Evolutionary conservation across 1,140 invertebrate species (phyloP).

Genomic region (Trichogramma pretiosum): DNA sequence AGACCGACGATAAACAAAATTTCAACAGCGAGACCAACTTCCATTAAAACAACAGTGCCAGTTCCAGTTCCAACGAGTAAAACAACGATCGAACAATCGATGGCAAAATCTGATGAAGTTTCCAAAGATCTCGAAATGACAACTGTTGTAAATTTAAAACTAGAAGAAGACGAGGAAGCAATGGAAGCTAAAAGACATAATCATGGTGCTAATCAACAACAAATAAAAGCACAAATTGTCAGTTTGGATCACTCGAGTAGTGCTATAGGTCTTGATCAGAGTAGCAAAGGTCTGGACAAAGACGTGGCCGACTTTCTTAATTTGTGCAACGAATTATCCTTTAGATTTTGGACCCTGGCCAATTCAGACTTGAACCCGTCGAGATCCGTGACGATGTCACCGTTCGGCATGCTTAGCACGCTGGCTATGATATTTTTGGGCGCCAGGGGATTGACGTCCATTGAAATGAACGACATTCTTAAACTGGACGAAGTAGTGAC

Average conservation of each 20-base stretch:
- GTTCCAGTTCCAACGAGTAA: conserved; percentile 10
- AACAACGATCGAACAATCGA: not conserved
- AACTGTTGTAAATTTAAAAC: conserved; percentile 36
- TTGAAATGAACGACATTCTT: conserved; percentile 80
- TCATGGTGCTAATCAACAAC: conserved; percentile 19
- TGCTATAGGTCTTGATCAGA: conserved; percentile 60
- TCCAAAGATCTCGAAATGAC: conserved; percentile 25
- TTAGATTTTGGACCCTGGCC: conserved; percentile 67
- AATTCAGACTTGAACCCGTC: conserved; percentile 60
- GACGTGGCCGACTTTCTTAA: conserved; percentile 63
- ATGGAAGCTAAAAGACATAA: not conserved
- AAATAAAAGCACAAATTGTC: conserved; percentile 21
- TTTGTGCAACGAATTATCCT: conserved; percentile 75
- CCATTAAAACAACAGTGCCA: not conserved
- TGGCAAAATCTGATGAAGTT: not conserved
- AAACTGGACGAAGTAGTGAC: conserved; percentile 78
- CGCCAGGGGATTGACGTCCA: conserved; percentile 74
- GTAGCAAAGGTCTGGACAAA: conserved; percentile 56
- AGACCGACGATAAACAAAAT: conserved; percentile 2
- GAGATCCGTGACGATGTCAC: conserved; percentile 72
- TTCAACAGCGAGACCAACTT: not conserved
- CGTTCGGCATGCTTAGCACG: conserved; percentile 74
- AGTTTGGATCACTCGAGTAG: conserved; percentile 30
- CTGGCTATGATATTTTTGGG: conserved; percentile 83
- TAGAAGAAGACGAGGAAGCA: conserved; percentile 15